Percentiles rank a stretch among this genome's conserved stretches.
phyloP scores from a whole-genome alignment of 2,888 invertebrate species.

The Spatulosminthurus flaviceps region DNA sequence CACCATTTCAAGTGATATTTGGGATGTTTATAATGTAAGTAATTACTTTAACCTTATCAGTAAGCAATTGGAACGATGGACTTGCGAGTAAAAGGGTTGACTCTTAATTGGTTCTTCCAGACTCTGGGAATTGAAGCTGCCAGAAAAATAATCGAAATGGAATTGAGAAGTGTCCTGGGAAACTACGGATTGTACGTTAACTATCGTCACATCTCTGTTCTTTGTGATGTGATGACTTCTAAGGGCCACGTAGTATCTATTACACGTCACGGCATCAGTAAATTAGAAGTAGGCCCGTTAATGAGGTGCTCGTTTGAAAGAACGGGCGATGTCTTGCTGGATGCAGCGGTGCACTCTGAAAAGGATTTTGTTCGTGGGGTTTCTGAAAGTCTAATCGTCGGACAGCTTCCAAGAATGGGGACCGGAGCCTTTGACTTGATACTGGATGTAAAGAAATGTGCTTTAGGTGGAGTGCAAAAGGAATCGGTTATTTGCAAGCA shows the following conservation, averaged over 20 bases:
- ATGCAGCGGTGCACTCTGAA: conserved; percentile 98
- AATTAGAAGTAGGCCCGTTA: conserved; percentile 96
- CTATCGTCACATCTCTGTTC: conserved; percentile 96
- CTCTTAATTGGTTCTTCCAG: conserved; percentile 63
- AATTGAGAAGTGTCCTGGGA: conserved; percentile 99
- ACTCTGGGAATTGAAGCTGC: conserved; percentile 99
- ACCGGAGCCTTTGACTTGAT: conserved; percentile 94
- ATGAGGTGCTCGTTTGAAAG: conserved; percentile 99
- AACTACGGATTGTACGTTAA: conserved; percentile 99
- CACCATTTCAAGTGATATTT: conserved; percentile 98
- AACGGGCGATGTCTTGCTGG: conserved; percentile 98
- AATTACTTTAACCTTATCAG: background rate
- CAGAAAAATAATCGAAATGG: conserved; percentile 97
- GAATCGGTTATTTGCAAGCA: conserved; percentile 65
- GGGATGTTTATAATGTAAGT: conserved; percentile 91
- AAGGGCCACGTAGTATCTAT: conserved; percentile 99
- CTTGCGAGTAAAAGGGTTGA: no score
- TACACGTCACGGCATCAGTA: conserved; percentile 99
- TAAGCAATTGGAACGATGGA: no score
- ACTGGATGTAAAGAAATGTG: conserved; percentile 97
- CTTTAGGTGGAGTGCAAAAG: no score
- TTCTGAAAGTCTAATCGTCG: conserved; percentile 99
- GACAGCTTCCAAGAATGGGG: conserved; percentile 84
- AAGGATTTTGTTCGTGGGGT: conserved; percentile 98
- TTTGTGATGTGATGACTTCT: conserved; percentile 99